Base-by-base conservation (phyloP, 2,888 invertebrate species). In the Torymus texanus region DNA sequence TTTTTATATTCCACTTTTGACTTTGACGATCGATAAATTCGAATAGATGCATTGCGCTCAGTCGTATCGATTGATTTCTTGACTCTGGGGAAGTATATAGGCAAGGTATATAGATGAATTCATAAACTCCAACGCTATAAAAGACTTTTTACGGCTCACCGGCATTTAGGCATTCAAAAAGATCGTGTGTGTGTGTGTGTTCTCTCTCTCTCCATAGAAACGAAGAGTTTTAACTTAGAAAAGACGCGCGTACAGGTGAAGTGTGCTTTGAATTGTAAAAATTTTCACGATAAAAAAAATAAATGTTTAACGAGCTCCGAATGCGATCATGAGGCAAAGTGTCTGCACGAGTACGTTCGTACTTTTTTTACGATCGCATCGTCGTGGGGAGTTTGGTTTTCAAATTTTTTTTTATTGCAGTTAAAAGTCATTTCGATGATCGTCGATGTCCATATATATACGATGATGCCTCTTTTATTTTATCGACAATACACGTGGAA, bases 181-280 rank as follows among this genome's bases (percentile, higher is more conserved):
- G 12, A 24, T 24, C 11, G 24, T 62, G 8, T 8, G 8, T 41
- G 8, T 41, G 8, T 41, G 8, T 41, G 1, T 8, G 5, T 41
- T 8, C 5, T 8, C 5, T 5, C 10, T 41, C 41, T 8, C 29
- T 29, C 29, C 5, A 41, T 8, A 41, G 8, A 1, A 21, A 41
- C 8, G 41, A 41, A 8, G 1, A 8, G 41, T 41, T 41, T 41
- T 8, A 41, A 41, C 41, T 41, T 41, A 8, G 41, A 41, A 41
- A 8, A 41, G 41, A 41, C 41, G 41, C 41, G 41, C 12, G 5
- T 56, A 5, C 10, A 18, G 41, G 5, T 24, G 18, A n/a, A 62
- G 29, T 63, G 41, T 21, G 41, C 41, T 73, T 73, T 63, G 63
- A 74, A 75, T 75, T 63, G 56, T 21, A 53, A 62, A 72, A 61